Evolutionary conservation across 2,888 invertebrate species (phyloP).

Genomic region (Ptychoptera albimana): DNA sequence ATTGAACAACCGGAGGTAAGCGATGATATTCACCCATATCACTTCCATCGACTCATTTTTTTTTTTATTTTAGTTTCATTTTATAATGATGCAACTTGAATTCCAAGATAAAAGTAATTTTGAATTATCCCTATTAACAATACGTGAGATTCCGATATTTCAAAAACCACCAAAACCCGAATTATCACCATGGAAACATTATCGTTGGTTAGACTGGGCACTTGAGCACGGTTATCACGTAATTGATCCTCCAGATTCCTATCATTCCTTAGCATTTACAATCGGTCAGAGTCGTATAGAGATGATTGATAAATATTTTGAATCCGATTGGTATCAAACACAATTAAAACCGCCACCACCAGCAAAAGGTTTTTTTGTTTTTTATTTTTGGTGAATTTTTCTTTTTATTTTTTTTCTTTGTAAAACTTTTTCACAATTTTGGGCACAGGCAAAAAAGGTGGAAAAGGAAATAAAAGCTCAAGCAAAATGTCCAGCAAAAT

Average conservation of each 20-base stretch:
- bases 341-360: conserved; percentile 8
- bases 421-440: no score
- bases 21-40: background rate
- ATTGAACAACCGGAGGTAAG: background rate
- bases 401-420: no score
- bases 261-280: background rate
- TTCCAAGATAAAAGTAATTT: background rate
- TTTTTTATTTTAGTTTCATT: background rate
- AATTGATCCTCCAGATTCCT: background rate
- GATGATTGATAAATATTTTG: no score
- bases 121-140: background rate
- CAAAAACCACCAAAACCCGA: conserved; percentile 10
- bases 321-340: no score
- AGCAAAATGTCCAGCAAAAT: no score
- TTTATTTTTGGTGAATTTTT: no score
- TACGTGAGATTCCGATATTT: background rate
- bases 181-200: conserved; percentile 29
- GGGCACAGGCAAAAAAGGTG: no score
- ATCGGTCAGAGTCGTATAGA: background rate
- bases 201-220: conserved; percentile 33
- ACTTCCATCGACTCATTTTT: no score
- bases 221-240: conserved; percentile 18
- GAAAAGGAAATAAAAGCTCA: no score
- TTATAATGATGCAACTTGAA: background rate
- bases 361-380: background rate